These are phyloP conservation scores for Patiria miniata DNA, from an alignment of 35 echinoderm and acorn worm genomes.

Conservation along the genomic window DNA sequence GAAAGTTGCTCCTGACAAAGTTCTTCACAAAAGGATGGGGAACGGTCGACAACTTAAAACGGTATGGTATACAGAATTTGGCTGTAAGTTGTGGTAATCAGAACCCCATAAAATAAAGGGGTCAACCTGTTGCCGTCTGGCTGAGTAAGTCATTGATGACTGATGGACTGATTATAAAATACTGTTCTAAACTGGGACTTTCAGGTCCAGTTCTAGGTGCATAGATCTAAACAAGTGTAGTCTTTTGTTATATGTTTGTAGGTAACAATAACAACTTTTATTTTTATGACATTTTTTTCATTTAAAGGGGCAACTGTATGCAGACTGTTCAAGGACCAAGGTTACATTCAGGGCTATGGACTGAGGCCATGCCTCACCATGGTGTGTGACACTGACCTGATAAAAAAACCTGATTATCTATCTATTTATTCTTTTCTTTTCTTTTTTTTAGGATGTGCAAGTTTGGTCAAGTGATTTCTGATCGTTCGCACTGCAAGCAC, in stretches of 20 bases:
- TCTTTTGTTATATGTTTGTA: no score
- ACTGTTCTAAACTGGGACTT: background rate
- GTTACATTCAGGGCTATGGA: background rate
- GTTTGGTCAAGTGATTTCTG: constrained; percentile 75
- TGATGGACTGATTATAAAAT: background rate
- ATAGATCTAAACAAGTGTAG: no score
- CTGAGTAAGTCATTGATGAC: background rate
- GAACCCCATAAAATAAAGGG: background rate
- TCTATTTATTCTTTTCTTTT: background rate
- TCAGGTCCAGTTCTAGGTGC: no score
- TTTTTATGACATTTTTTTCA: no score
- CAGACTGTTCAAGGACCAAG: no score
- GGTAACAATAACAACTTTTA: no score
- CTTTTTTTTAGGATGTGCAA: constrained; percentile 82
- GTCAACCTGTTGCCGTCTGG: background rate
- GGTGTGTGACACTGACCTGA: background rate
- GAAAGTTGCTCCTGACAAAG: constrained; percentile 82
- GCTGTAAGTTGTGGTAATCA: background rate
- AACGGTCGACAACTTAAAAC: constrained; percentile 68
- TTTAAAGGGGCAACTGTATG: no score
- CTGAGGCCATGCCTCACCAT: background rate
- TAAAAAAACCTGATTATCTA: background rate
- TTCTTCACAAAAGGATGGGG: constrained; percentile 96
- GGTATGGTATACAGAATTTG: constrained; percentile 40
- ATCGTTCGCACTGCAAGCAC: constrained; percentile 66